Percentiles rank a stretch among this genome's conserved stretches.
Conservation (phyloP, 1,140 invertebrate genomes). For the Melipona quadrifasciata region DNA sequence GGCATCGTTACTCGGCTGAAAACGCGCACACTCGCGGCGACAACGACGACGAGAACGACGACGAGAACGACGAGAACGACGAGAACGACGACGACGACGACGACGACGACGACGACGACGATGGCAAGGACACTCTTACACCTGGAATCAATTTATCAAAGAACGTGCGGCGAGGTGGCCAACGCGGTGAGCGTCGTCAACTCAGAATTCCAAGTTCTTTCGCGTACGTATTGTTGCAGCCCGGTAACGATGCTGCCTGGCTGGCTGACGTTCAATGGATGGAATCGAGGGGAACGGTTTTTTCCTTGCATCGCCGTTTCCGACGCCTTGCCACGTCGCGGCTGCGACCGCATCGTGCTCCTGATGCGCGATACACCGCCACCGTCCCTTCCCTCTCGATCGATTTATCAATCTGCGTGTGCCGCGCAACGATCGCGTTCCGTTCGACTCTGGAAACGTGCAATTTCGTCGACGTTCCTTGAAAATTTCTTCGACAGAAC, state of each 20-base stretch:
- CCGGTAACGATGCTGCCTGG: conserved; percentile 33
- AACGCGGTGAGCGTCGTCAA: conserved; percentile 24
- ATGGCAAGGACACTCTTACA: conserved; percentile 54
- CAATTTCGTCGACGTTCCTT: neutral
- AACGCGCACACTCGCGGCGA: conserved; percentile 60
- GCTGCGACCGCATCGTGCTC: neutral
- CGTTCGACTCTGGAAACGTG: neutral
- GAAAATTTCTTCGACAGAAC: neutral
- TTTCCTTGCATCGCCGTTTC: conserved; percentile 11
- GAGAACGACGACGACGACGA: conserved; percentile 42
- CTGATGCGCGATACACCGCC: neutral
- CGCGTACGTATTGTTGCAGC: conserved; percentile 44
- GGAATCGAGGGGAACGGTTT: conserved; percentile 33
- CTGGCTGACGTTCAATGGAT: conserved; percentile 35
- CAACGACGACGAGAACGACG: conserved; percentile 45
- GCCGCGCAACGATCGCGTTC: neutral
- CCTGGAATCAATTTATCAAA: conserved; percentile 72
- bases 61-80: conserved; percentile 35
- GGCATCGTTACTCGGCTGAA: conserved; percentile 69
- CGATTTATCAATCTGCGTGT: neutral
- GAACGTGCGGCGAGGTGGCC: conserved; percentile 16
- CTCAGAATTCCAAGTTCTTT: conserved; percentile 27
- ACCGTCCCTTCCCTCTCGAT: neutral
- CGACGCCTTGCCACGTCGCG: conserved; percentile 21
- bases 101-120: conserved; percentile 48